Evolutionary conservation across 1,140 invertebrate genomes (phyloP).

Genomic region (Pachypsylla venusta): DNA sequence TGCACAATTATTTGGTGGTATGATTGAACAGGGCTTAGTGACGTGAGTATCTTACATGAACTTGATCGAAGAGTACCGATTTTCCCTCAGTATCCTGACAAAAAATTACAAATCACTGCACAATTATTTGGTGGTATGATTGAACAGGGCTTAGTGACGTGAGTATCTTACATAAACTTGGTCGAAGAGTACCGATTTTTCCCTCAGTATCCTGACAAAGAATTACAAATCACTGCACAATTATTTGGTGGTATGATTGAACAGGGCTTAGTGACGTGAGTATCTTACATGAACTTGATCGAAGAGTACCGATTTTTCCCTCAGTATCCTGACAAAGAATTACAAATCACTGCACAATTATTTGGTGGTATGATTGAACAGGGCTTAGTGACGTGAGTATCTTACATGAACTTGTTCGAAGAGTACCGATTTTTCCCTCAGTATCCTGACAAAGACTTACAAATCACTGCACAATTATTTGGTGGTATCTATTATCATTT

Average conservation of each 20-base stretch:
- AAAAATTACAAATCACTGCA: constrained; percentile 92
- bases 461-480: constrained; percentile 94
- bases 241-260: constrained; percentile 98
- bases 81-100: constrained; percentile 98
- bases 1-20: constrained; percentile 93
- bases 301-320: constrained; percentile 98
- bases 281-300: constrained; percentile 90
- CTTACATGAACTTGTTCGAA: constrained; percentile 42
- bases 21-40: constrained; percentile 92
- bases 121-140: constrained; percentile 98
- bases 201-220: constrained; percentile 95
- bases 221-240: constrained; percentile 91
- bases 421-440: constrained; percentile 97
- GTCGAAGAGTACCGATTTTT: constrained; percentile 99
- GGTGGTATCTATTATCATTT: too few species aligned
- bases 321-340: constrained; percentile 95
- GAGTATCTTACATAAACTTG: constrained; percentile 46
- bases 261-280: constrained; percentile 74
- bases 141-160: constrained; percentile 84
- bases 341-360: constrained; percentile 91
- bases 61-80: constrained; percentile 83
- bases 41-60: constrained; percentile 36
- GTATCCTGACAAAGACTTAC: constrained; percentile 94
- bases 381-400: constrained; percentile 65
- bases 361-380: constrained; percentile 98